phyloP scores from a whole-genome alignment of 2,888 invertebrate species.

The Drosophila colorata region DNA sequence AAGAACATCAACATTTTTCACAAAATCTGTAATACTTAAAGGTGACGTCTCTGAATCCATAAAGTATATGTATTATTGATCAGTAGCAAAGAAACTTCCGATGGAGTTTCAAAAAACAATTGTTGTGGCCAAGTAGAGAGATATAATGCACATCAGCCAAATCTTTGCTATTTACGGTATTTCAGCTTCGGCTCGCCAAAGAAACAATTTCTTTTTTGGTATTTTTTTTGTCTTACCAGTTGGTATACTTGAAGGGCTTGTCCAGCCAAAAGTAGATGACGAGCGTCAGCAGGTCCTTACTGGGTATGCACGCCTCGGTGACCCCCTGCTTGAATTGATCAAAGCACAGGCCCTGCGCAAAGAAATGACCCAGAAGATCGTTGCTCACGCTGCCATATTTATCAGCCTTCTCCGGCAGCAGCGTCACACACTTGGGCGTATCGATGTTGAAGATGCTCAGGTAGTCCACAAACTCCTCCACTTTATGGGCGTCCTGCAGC shows the following conservation, averaged over 20 bases:
- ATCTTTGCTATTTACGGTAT: too few relatives aligned
- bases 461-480: constrained; percentile 87
- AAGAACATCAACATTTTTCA: too few relatives aligned
- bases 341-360: constrained; percentile 84
- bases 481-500: constrained; percentile 84
- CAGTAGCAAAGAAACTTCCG: too few relatives aligned
- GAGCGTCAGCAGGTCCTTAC: constrained; percentile 89
- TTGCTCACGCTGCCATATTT: constrained; percentile 79
- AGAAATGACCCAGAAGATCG: constrained; percentile 78
- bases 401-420: constrained; percentile 81
- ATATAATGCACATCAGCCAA: too few relatives aligned
- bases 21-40: too few relatives aligned
- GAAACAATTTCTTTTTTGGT: too few relatives aligned
- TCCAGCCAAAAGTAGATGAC: constrained; percentile 91
- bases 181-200: too few relatives aligned
- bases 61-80: too few relatives aligned
- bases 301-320: constrained; percentile 67
- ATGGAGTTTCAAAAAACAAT: too few relatives aligned
- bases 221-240: constrained; percentile 66
- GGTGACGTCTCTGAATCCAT: too few relatives aligned
- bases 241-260: constrained; percentile 86
- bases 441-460: constrained; percentile 81
- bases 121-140: too few relatives aligned
- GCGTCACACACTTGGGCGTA: constrained; percentile 78
- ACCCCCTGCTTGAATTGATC: constrained; percentile 82